Evolutionary conservation across 2,888 invertebrate genomes (phyloP).

Genomic region (Drepana falcataria): DNA sequence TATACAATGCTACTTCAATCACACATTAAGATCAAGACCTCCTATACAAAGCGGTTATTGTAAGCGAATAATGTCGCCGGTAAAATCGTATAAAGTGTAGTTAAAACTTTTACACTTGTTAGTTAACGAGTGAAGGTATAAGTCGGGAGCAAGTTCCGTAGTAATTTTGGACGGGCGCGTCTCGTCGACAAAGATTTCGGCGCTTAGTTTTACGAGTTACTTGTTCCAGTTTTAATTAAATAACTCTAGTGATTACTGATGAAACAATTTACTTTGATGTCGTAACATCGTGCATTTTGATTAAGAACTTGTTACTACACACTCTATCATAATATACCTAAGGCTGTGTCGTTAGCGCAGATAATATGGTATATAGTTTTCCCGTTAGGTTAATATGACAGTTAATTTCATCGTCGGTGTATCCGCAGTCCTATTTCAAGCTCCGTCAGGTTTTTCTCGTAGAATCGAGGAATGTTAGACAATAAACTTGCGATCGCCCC

Average conservation of each 20-base stretch:
- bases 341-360: background rate
- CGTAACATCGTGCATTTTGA: slow-evolving; percentile 17
- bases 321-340: background rate
- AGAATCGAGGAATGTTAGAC: slow-evolving; percentile 51
- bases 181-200: slow-evolving; percentile 43
- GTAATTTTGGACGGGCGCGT: slow-evolving; percentile 37
- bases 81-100: slow-evolving; percentile 40
- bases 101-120: slow-evolving; percentile 46
- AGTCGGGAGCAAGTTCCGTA: slow-evolving; percentile 37
- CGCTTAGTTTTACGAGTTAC: slow-evolving; percentile 50
- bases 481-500: slow-evolving; percentile 57
- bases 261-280: slow-evolving; percentile 35
- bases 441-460: slow-evolving; percentile 34
- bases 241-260: slow-evolving; percentile 35
- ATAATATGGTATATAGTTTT: slow-evolving; percentile 19
- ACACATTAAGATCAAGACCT: background rate
- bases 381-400: slow-evolving; percentile 16
- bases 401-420: slow-evolving; percentile 23
- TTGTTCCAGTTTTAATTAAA: slow-evolving; percentile 54
- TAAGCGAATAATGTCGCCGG: slow-evolving; percentile 22
- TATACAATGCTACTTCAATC: no score
- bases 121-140: slow-evolving; percentile 39
- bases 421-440: slow-evolving; percentile 30
- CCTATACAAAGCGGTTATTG: slow-evolving; percentile 12
- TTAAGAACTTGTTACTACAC: slow-evolving; percentile 10